Percentiles rank a stretch among this genome's conserved stretches.
phyloP scores from a whole-genome alignment of 2,888 invertebrate species.

The Euproctis similis region DNA sequence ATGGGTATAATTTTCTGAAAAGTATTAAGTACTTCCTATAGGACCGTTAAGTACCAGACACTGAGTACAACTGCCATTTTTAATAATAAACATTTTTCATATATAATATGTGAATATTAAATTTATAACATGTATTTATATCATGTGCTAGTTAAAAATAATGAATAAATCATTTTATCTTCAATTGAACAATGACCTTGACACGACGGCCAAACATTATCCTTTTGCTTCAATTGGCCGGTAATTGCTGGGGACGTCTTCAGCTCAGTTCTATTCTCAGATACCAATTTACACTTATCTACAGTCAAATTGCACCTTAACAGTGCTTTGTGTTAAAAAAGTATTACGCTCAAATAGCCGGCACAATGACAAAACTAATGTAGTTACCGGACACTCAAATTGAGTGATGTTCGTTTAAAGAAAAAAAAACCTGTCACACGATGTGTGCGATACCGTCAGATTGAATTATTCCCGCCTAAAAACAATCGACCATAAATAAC shows the following conservation, averaged over 20 bases:
- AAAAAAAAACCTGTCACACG: no score
- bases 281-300: slow-evolving; percentile 68
- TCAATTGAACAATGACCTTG: slow-evolving; percentile 64
- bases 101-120: no score
- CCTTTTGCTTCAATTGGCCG: slow-evolving; percentile 72
- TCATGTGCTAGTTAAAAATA: slow-evolving; percentile 8
- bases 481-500: no score
- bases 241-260: slow-evolving; percentile 66
- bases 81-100: not conserved
- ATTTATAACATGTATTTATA: no score
- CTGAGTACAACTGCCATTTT: no score
- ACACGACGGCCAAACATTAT: slow-evolving; percentile 70
- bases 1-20: no score
- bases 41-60: no score
- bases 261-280: slow-evolving; percentile 58
- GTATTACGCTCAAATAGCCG: not conserved
- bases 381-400: no score
- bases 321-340: slow-evolving; percentile 24
- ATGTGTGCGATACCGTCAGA: slow-evolving; percentile 22
- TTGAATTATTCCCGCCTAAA: not conserved
- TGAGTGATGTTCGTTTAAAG: no score
- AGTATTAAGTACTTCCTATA: no score
- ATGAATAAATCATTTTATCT: slow-evolving; percentile 56
- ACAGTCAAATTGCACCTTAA: slow-evolving; percentile 63
- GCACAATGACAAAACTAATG: no score